A percentile compares a stretch with the other conserved stretches of the same genome.
Conservation (phyloP, 2,113 vertebrate species). For the Syrmaticus mikado region DNA sequence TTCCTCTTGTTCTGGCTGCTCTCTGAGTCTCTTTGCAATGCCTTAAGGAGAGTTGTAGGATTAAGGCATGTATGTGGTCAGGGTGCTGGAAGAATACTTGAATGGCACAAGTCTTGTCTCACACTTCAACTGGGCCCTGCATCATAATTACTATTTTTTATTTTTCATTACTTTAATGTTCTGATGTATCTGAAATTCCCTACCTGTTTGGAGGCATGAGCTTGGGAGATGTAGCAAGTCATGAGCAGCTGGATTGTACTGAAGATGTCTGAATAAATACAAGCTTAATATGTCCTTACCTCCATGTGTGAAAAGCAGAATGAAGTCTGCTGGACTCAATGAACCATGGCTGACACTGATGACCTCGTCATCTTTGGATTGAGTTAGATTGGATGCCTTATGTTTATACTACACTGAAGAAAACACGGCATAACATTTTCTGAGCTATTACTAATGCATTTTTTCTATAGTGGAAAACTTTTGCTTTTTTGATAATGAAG, state of each 20-base stretch:
- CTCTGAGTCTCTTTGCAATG: background rate
- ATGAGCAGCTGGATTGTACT: background rate
- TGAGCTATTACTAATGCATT: background rate
- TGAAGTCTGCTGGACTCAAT: background rate
- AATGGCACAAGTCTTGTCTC: background rate
- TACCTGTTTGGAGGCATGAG: background rate
- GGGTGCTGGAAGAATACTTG: background rate
- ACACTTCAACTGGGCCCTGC: background rate
- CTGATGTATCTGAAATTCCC: background rate
- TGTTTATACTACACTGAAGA: background rate
- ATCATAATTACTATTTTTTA: background rate
- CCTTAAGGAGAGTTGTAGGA: background rate
- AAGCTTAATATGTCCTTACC: background rate
- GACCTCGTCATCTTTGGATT: background rate
- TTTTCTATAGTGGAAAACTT: background rate
- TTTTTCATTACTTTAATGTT: background rate
- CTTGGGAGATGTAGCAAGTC: background rate
- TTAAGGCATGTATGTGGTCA: background rate
- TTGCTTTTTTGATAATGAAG: background rate
- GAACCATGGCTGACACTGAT: background rate
- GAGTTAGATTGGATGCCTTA: background rate
- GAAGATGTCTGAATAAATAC: background rate
- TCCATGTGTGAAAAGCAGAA: accelerated
- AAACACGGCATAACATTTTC: background rate
- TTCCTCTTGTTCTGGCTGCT: background rate